Evolutionary conservation across 2,797 vertebrate species (phyloP), one percentile per base, ranked within the genome.

Genomic region (Syndactyla subalaris): DNA sequence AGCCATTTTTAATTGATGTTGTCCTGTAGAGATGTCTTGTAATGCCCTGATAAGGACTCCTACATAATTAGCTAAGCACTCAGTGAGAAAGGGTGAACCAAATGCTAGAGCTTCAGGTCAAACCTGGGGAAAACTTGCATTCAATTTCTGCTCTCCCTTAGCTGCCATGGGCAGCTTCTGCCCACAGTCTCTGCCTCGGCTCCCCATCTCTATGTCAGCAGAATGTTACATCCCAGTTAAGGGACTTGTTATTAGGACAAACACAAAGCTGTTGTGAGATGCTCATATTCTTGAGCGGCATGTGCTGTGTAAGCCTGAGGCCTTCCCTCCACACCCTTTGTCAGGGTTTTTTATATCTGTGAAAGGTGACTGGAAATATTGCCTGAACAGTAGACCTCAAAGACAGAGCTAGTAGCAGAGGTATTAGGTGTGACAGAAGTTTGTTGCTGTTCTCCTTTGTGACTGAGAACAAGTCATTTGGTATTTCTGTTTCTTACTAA

Each of bases 161-260:
- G 4, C 32, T 81, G 71, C n/a, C 1, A 2, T n/a, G 38, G 58
- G 55, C 52, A 71, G 24, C 12, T 95, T 24, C 54, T 57, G 34
- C 23, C 14, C 3, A 2, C 0, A 1, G 16, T 34, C 13, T n/a
- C 22, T 88, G 30, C 21, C 19, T 87, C 45, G 3, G 1, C 24
- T 62, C n/a, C 10, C 14, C 32, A 2, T 18, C 24, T 54, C 15
- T 52, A 12, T 22, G 29, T 45, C 55, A 78, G 22, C 27, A 6
- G 6, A 38, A 14, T 3, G 32, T 52, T 62, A 24, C 22, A 18
- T 54, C 70, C 49, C 30, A 7, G 2, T 32, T 57, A 63, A 57
- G 34, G 23, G 14, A 3, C 36, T 46, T 59, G 26, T 63, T 73
- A 59, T 63, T 52, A 73, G 23, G 85, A 5, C 11, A 75, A 86